Evolutionary conservation across 2,797 vertebrate species (phyloP).

Genomic region (Sciurus carolinensis): DNA sequence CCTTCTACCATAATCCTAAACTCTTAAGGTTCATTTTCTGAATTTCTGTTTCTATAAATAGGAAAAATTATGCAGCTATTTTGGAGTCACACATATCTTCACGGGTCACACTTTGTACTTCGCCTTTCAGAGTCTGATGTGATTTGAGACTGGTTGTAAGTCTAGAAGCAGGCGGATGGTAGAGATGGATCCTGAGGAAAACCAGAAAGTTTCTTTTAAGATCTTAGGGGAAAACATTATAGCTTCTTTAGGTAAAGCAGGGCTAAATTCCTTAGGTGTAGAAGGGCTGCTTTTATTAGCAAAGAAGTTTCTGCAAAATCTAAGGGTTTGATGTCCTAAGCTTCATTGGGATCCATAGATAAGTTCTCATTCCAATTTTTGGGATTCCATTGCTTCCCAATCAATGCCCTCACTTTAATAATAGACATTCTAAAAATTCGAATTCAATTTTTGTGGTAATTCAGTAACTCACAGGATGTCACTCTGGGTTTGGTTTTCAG

Average conservation of each 20-base stretch:
- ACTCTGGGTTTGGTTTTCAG: slow-evolving; percentile 9
- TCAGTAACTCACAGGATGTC: not conserved
- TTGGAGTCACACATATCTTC: not conserved
- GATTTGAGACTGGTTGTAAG: not conserved
- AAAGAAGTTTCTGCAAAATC: not conserved
- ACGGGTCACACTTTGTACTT: not conserved
- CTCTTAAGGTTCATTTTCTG: not conserved
- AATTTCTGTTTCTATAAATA: not conserved
- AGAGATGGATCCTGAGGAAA: not conserved
- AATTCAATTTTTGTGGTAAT: not conserved
- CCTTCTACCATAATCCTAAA: not conserved
- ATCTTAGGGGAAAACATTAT: not conserved
- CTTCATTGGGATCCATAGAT: not conserved
- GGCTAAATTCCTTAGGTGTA: not conserved
- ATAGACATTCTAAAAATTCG: not conserved
- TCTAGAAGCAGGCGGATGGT: not conserved
- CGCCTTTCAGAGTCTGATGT: not conserved
- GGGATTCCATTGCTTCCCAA: not conserved
- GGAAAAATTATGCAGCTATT: not conserved
- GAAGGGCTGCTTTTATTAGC: not conserved
- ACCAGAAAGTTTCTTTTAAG: not conserved
- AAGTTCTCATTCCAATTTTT: not conserved
- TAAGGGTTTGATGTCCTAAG: not conserved
- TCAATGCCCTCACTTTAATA: not conserved
- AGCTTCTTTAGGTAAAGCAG: not conserved